phyloP scores from a whole-genome alignment of 2,113 vertebrate genomes.

The Lasiurus borealis region DNA sequence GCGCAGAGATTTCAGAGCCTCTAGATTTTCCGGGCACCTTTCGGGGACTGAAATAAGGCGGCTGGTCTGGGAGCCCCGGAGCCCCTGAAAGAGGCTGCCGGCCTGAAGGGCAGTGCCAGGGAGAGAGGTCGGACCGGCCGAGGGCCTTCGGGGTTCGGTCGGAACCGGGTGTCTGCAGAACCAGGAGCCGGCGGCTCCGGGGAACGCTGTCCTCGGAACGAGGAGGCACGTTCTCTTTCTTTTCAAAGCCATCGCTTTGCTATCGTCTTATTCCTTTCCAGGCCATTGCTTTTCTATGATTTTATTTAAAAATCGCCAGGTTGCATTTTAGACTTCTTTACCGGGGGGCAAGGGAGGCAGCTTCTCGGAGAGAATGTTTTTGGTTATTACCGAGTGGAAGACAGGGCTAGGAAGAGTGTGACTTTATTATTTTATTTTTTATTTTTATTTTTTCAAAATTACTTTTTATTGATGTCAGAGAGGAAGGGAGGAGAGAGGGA shows the following conservation, averaged over 20 bases:
- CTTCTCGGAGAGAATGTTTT: accelerated
- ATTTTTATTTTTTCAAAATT: too few relatives aligned
- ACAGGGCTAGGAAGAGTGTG: too few relatives aligned
- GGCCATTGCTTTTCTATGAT: background rate
- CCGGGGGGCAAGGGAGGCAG: accelerated
- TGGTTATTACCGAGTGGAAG: too few relatives aligned
- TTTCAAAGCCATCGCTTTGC: background rate
- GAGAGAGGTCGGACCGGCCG: accelerated
- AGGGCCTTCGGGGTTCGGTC: too few relatives aligned
- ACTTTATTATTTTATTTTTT: too few relatives aligned
- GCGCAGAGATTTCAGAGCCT: background rate
- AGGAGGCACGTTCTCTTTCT: background rate
- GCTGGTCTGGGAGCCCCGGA: accelerated
- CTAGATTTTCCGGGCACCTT: background rate
- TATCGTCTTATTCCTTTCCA: background rate
- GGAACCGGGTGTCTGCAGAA: accelerated
- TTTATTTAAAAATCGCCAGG: background rate
- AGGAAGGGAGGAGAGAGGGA: too few relatives aligned
- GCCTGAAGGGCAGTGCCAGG: accelerated
- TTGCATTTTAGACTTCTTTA: background rate
- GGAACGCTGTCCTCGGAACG: background rate
- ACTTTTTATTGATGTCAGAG: too few relatives aligned
- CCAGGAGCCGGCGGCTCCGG: accelerated
- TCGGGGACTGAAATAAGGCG: accelerated
- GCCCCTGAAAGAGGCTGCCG: too few relatives aligned